Percentiles rank a stretch among this genome's conserved stretches.
These are phyloP conservation scores for Orthosia gothica DNA, from an alignment of 2,888 invertebrate genomes.

Conservation along the genomic window DNA sequence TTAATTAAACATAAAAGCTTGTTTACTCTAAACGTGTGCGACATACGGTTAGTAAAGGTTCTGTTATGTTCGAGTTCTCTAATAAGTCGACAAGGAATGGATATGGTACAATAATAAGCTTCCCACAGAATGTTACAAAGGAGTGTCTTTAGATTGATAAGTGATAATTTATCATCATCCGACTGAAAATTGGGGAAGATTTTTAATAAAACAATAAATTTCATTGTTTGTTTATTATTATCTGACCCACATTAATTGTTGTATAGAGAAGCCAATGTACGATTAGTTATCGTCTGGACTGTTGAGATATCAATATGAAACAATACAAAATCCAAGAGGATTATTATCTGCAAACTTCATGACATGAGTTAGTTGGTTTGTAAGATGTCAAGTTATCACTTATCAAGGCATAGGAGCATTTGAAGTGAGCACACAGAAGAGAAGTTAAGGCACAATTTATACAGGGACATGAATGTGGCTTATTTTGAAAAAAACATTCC, in stretches of 20 bases:
- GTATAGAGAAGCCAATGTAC: neutral
- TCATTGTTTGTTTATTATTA: neutral
- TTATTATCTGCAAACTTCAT: neutral
- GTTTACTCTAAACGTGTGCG: neutral
- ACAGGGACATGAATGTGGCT: neutral
- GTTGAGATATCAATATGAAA: neutral
- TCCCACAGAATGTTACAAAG: conserved; percentile 15
- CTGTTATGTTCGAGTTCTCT: conserved; percentile 11
- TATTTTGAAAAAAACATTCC: neutral
- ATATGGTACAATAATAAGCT: conserved; percentile 62
- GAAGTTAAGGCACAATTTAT: conserved; percentile 48
- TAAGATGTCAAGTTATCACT: conserved; percentile 50
- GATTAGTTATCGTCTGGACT: conserved; percentile 6
- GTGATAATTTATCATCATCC: conserved; percentile 47
- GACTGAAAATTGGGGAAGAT: neutral
- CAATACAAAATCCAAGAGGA: neutral
- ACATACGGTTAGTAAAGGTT: conserved; percentile 13
- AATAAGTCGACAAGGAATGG: conserved; percentile 25
- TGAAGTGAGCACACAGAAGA: conserved; percentile 48
- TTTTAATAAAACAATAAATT: neutral
- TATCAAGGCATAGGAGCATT: conserved; percentile 29
- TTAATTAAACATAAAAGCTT: too few species aligned
- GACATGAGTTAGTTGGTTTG: neutral
- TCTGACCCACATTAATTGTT: conserved; percentile 1
- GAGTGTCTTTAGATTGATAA: conserved; percentile 30